Percentiles rank a stretch among this genome's conserved stretches.
phyloP scores from a whole-genome alignment of 2,888 invertebrate genomes.

The Ophion obscuratus region DNA sequence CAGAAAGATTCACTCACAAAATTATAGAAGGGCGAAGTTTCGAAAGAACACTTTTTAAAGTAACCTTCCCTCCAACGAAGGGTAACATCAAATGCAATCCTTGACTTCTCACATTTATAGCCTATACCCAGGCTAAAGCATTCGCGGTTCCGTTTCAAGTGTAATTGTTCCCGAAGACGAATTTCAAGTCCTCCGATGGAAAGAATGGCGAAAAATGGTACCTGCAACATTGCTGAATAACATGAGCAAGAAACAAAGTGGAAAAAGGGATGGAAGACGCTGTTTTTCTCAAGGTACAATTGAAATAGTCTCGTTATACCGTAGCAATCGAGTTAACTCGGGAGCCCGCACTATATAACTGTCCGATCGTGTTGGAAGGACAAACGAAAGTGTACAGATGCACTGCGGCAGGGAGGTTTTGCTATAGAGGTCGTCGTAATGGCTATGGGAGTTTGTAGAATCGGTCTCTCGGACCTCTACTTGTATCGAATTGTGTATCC shows the following conservation, averaged over 20 bases:
- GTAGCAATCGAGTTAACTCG: slow-evolving; percentile 46
- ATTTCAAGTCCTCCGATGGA: background rate
- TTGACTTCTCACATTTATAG: background rate
- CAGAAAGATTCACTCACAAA: too few species aligned
- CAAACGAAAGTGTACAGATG: slow-evolving; percentile 47
- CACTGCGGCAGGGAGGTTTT: slow-evolving; percentile 47
- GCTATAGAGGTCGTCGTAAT: slow-evolving; percentile 37
- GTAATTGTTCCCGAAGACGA: background rate
- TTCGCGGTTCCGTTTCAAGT: background rate
- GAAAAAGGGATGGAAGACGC: background rate
- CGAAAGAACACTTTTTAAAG: too few species aligned
- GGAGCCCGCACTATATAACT: slow-evolving; percentile 12
- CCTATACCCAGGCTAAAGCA: background rate
- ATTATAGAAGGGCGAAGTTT: too few species aligned
- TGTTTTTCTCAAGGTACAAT: background rate
- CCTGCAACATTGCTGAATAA: background rate
- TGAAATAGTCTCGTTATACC: slow-evolving; percentile 27
- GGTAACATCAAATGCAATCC: background rate
- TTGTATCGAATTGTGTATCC: slow-evolving; percentile 59
- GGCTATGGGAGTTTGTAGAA: slow-evolving; percentile 56
- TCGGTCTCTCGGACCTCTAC: slow-evolving; percentile 41
- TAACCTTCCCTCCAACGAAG: background rate
- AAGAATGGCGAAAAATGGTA: background rate
- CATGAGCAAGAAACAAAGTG: background rate
- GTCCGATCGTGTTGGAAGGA: slow-evolving; percentile 46